phyloP scores from a whole-genome alignment of 2,888 invertebrate genomes.

The Harmothoe impar region DNA sequence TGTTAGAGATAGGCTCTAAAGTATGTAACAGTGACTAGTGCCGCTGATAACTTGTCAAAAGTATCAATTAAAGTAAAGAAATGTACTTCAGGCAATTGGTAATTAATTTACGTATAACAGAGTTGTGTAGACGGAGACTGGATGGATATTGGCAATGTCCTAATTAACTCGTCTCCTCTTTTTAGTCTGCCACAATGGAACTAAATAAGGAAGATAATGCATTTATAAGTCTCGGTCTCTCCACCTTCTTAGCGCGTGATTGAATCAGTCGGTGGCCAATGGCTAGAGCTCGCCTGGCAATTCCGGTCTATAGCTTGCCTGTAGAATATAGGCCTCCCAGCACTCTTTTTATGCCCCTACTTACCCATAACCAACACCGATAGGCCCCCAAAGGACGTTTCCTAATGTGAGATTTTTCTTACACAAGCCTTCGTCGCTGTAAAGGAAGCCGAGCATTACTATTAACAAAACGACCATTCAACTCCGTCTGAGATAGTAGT shows the following conservation, averaged over 20 bases:
- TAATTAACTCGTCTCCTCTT: neutral
- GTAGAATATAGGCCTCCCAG: neutral
- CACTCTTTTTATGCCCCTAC: neutral
- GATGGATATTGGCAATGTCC: neutral
- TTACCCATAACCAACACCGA: conserved; percentile 1
- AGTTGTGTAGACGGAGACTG: too few species aligned
- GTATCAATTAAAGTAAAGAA: too few species aligned
- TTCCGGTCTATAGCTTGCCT: neutral
- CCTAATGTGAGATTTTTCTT: neutral
- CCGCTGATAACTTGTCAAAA: too few species aligned
- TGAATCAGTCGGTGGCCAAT: conserved; percentile 1
- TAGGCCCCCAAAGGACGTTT: neutral
- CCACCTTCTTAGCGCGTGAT: neutral
- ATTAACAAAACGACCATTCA: too few species aligned
- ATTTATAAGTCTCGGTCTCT: conserved; percentile 11
- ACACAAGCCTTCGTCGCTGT: too few species aligned
- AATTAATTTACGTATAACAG: too few species aligned
- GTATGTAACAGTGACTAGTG: too few species aligned
- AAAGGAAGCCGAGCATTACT: too few species aligned
- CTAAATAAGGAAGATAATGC: neutral
- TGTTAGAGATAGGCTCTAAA: too few species aligned
- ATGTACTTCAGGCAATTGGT: too few species aligned
- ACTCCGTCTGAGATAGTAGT: too few species aligned
- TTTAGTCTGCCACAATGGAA: neutral
- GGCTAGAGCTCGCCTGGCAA: neutral